Evolutionary conservation across 1,140 invertebrate species (phyloP).

Genomic region (Drosophila bocqueti): DNA sequence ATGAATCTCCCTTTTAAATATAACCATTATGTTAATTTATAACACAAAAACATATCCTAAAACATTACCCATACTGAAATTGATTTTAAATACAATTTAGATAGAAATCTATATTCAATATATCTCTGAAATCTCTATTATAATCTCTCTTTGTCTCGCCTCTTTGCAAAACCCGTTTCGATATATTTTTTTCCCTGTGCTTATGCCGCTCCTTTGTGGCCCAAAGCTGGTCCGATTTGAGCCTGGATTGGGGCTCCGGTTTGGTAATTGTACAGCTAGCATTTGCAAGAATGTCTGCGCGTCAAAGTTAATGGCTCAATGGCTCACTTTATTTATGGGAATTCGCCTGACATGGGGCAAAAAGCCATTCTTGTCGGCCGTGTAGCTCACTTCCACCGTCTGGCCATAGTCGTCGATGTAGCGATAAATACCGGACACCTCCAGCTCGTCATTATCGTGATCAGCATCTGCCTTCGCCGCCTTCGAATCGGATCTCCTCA

Average conservation of each 20-base stretch:
- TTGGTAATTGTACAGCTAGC: conserved; percentile 37
- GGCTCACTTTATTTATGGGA: conserved; percentile 51
- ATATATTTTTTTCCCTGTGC: conserved; percentile 2
- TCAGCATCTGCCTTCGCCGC: not conserved
- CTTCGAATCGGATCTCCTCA: conserved; percentile 20
- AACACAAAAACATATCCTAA: not conserved
- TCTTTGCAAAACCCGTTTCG: not conserved
- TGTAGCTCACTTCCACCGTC: conserved; percentile 88
- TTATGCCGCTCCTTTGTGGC: conserved; percentile 19
- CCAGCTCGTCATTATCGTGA: conserved; percentile 55
- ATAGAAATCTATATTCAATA: not conserved
- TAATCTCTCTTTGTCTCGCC: not conserved
- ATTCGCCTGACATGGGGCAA: conserved; percentile 87
- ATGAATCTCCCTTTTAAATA: not conserved
- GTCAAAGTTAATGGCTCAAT: conserved; percentile 43
- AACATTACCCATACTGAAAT: not conserved
- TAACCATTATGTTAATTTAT: not conserved
- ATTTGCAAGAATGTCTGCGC: conserved; percentile 43
- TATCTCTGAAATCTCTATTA: not conserved
- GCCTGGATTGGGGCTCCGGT: conserved; percentile 14
- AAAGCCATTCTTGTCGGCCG: conserved; percentile 90
- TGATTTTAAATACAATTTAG: not conserved
- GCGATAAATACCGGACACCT: conserved; percentile 86
- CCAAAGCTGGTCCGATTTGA: conserved; percentile 32
- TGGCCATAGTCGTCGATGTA: conserved; percentile 89